Evolutionary conservation across 2,888 invertebrate species (phyloP), one percentile per base, ranked within the genome.

Genomic region (Platynereis dumerilii): DNA sequence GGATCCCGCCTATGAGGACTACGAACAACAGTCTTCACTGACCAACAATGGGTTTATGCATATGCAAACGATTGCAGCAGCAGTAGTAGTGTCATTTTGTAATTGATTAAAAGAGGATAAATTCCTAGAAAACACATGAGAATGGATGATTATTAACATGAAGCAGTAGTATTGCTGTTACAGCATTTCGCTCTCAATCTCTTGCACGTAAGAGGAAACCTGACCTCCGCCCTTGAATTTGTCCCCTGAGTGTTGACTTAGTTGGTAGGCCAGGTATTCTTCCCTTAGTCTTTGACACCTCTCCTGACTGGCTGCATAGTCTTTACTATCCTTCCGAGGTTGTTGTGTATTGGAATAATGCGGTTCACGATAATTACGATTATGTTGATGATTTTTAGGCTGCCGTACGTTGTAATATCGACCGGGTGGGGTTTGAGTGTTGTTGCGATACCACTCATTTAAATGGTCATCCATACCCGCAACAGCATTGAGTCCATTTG

Each of bases 151-250:
- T 5, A 34, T 34, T 34, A 34, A 34, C 34, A 34, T n/a, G n/a
- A n/a, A 34, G 34, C 34, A 34, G 34, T 34, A n/a, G 34, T 34
- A 34, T 34, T 34, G 34, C 34, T 48, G 22, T 48, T 48, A 48
- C 48, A 48, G 22, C 48, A 48, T 48, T n/a, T 48, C 48, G 17
- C 48, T 48, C n/a, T 48, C 48, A 5, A 48, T 48, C n/a, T 48
- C 48, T 3, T 48, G 20, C 3, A 22, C 22, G 48, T 48, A 48
- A n/a, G 48, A 48, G n/a, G n/a, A n/a, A n/a, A n/a, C n/a, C n/a
- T n/a, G n/a, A 7, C 20, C 20, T 7, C 17, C 7, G 48, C 20
- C n/a, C n/a, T 5, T 34, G 5, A 34, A 12, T 34, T 48, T 20
- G 48, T 48, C 22, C n/a, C 22, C 48, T 48, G 48, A 48, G 34